phyloP scores from a whole-genome alignment of 2,113 vertebrate species.

The Cygnus buccinator region DNA sequence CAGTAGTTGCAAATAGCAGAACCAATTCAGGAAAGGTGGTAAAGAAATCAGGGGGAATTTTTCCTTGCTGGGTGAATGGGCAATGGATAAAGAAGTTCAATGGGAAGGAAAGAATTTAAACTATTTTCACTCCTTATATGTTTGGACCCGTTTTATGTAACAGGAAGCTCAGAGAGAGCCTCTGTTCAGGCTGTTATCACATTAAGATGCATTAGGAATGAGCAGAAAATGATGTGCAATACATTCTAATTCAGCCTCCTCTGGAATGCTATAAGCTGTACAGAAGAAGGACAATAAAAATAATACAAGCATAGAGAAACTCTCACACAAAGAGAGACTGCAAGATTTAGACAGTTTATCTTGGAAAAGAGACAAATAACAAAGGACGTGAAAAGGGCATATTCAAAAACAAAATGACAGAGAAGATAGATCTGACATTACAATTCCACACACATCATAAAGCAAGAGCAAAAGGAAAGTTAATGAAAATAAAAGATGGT shows the following conservation, averaged over 20 bases:
- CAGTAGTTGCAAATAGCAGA: not conserved
- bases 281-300: conserved; percentile 44
- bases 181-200: not conserved
- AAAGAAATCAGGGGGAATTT: not conserved
- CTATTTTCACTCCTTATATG: not conserved
- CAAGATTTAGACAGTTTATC: conserved; percentile 15
- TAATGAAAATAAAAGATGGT: conserved; percentile 23
- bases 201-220: not conserved
- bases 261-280: not conserved
- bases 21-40: not conserved
- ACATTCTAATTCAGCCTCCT: conserved; percentile 7
- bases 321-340: not conserved
- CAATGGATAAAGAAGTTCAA: not conserved
- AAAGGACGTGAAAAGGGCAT: conserved; percentile 48
- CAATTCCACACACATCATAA: conserved; percentile 22
- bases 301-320: conserved; percentile 26
- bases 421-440: conserved; percentile 29
- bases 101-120: not conserved
- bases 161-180: not conserved
- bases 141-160: not conserved
- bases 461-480: not conserved
- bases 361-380: conserved; percentile 48
- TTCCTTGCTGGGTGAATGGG: not conserved
- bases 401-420: not conserved
- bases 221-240: not conserved